Evolutionary conservation across 1,140 invertebrate genomes (phyloP), one percentile per base, ranked within the genome.

Genomic region (Drosophila pachea): DNA sequence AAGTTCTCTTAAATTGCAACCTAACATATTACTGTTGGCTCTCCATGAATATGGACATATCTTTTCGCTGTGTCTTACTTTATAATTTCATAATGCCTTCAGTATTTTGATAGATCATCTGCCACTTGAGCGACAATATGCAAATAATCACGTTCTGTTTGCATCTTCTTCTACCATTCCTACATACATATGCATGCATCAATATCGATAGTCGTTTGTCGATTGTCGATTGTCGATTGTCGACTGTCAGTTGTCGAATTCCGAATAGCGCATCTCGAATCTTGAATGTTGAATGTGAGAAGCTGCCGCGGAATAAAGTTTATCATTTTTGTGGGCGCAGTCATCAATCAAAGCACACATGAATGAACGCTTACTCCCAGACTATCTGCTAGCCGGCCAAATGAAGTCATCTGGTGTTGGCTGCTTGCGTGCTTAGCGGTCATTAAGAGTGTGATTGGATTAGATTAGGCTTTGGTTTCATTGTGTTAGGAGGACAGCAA

Each of bases 331-430:
- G 79, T 83, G 73, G 76, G 76, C 78, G 76, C 60, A 76, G 79
- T 62, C 79, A 84, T 83, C 79, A 75, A 83, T 83, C 79, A 83
- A 84, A 70, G 40, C n/a, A 64, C 38, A 75, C 12, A 56, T 63
- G 69, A 61, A 82, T 64, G 42, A 52, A 35, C 52, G 52, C 49
- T 38, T 50, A 62, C 60, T 78, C 76, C 76, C 76, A 78, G 76
- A 76, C 71, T 73, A 69, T 73, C 75, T 12, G 49, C 42, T 29
- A 12, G 32, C n/a, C 43, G 48, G 62, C 45, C 52, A 78, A 78
- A 83, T 84, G 75, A 83, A 84, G 68, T 73, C 79, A 83, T 79
- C 79, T 67, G 22, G 52, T 47, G 40, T 36, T 69, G 16, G 16
- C 7, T 35, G 7, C 9, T 29, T 69, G 76, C 73, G 67, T 83